Evolutionary conservation across 1,140 invertebrate species (phyloP), one percentile per base, ranked within the genome.

Genomic region (Papilio dardanus): DNA sequence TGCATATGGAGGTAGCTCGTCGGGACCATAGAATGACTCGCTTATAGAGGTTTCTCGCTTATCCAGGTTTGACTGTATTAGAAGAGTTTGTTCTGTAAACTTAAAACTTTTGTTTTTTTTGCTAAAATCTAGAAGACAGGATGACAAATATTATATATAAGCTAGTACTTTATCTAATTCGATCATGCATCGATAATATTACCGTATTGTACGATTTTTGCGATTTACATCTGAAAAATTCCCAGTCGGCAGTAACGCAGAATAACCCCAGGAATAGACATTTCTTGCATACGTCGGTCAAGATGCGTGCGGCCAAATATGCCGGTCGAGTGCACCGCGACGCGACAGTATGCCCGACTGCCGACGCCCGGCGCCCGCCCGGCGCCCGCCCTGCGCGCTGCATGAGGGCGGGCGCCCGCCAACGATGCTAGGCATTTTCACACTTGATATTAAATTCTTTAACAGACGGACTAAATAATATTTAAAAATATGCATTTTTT

Each of bases 381-480:
- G 30, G 28, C 65, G 65, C 30, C 30, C 31, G 28, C 65, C 65
- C 28, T 31, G 16, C 8, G 65, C 65, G 31, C 24, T 19, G 65
- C 65, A 35, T 66, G 1, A 33, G 67, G 33, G 31, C 67, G 31
- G 33, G 33, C 33, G 67, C 67, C 31, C 67, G 31, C 35, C 33
- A 62, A 62, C 54, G 12, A 69, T 19, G n/a, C 31, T 10, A 19
- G 67, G n/a, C 19, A 37, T 37, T 37, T 69, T 69, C 67, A 69
- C 67, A 40, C 67, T 69, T 68, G 1, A 40, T 69, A 69, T 69
- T 69, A 69, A 69, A 69, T 69, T 19, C 21, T 69, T 69, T 69
- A 12, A 35, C 19, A 42, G 1, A 7, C 1, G 12, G 2, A 33
- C 1, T 58, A 16, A 42, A 42, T 3, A 16, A 10, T 37, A n/a